These are phyloP conservation scores for Ameiurus melas DNA, from an alignment of 2,113 vertebrate genomes.

Conservation along the genomic window DNA sequence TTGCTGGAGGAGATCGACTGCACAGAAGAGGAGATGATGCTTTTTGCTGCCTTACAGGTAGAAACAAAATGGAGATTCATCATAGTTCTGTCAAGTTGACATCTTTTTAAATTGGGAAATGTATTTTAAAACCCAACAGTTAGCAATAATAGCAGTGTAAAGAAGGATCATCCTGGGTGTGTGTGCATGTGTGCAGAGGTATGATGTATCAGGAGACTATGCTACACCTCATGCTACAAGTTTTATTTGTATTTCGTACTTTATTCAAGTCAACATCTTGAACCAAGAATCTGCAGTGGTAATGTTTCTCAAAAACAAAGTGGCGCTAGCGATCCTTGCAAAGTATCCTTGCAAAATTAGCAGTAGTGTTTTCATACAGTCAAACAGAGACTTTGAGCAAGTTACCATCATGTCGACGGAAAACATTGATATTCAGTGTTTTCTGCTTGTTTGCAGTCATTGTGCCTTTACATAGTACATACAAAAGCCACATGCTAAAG, in stretches of 20 bases:
- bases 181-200: not conserved
- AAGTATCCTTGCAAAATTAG: not conserved
- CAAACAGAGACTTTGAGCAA: not conserved
- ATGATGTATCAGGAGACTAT: not conserved
- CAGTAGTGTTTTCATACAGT: not conserved
- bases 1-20: constrained; percentile 78
- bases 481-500: no score
- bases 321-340: not conserved
- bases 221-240: not conserved
- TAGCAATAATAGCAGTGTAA: not conserved
- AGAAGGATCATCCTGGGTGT: not conserved
- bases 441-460: not conserved
- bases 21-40: constrained; percentile 82
- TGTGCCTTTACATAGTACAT: not conserved
- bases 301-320: not conserved
- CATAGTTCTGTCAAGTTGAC: no score
- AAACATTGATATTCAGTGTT: not conserved
- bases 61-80: not conserved
- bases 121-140: not conserved
- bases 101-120: not conserved
- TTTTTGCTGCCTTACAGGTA: constrained; percentile 80
- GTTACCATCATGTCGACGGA: not conserved
- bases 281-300: not conserved
- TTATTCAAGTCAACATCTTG: not conserved
- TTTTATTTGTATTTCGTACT: not conserved